Evolutionary conservation across 2,888 invertebrate species (phyloP), one percentile per base, ranked within the genome.

Genomic region (Tenthredo distinguenda): DNA sequence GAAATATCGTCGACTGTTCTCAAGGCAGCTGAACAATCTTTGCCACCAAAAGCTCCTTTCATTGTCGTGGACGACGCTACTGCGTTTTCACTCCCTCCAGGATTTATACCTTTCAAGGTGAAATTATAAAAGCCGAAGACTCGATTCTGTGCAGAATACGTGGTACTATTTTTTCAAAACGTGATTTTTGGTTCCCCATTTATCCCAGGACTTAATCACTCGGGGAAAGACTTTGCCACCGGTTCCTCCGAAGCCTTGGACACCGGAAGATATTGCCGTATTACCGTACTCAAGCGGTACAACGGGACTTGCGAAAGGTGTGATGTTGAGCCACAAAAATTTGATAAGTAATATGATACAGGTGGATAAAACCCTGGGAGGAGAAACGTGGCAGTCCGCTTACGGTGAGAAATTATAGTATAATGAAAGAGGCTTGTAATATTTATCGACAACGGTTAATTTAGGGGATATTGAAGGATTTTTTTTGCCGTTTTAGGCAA

Each of bases 241-340:
- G 1, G 21, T 91, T 31, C 88, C 91, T 0, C 86, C 34, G 1
- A 85, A 47, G 4, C 76, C 31, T 0, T 81, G 79, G 40, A 87
- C 86, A 3, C 62, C 88, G 0, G 88, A 93, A 6, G 92, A 93
- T 43, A 10, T 91, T 85, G 94, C 94, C 0, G 88, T 94, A 1
- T 89, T 96, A 47, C 96, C 96, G 0, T 96, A 95, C 90, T 95
- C 95, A 21, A 95, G 95, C 88, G 96, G 96, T 1, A 96, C 96
- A 0, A 96, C 95, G 0, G 96, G 95, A 0, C 91, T 95, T 37
- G 95, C 95, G 0, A 95, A 95, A 89, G 95, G 95, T 1, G 95
- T 95, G 3, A 93, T 94, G 92, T 90, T 95, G 26, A 93, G 94
- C 0, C 94, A 95, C 87, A 93, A 90, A 50, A 96, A 95, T 92